Evolutionary conservation across 1,140 invertebrate species (phyloP), one percentile per base, ranked within the genome.

Genomic region (Aethina tumida): DNA sequence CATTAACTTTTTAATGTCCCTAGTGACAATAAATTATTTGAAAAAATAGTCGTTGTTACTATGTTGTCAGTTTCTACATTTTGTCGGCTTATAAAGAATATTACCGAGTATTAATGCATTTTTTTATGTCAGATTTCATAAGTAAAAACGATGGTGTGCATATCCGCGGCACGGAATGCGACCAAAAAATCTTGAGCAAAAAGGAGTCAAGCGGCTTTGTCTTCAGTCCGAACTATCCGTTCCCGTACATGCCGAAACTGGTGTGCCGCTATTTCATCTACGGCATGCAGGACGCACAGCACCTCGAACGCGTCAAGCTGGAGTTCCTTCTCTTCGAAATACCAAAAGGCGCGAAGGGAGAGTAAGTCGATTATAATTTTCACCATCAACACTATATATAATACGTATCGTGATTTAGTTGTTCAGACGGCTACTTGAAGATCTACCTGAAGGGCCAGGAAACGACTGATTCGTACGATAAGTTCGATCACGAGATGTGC

Each of bases 191-290:
- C 57, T 75, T 96, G 51, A 92, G 87, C 66, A 81, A 84, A 68
- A 89, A 89, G 66, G 84, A 91, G 67, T 91, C 87, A 27, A 80
- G 74, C 49, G 93, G 93, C 48, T 79, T 73, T 58, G 87, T 97
- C 45, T 89, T 84, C 65, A 93, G 90, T 67, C 94, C 93, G 45
- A 93, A 93, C 69, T 97, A 87, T 71, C 93, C 93, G 52, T 90
- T 79, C 67, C 82, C 82, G 29, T 96, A 95, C 69, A 84, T 92
- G 64, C 81, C 81, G 47, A 94, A 95, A 73, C 83, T 91, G 59
- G 87, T 93, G 43, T 97, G 94, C 72, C 83, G 86, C 64, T 97
- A 97, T 72, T 96, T 93, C 74, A 86, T 97, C 60, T 96, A 97
- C 68, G 93, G 91, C 45, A 83, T 96, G 73, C 88, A 95, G 68